Evolutionary conservation across 2,113 vertebrate genomes (phyloP).

Genomic region (Eidolon helvum): DNA sequence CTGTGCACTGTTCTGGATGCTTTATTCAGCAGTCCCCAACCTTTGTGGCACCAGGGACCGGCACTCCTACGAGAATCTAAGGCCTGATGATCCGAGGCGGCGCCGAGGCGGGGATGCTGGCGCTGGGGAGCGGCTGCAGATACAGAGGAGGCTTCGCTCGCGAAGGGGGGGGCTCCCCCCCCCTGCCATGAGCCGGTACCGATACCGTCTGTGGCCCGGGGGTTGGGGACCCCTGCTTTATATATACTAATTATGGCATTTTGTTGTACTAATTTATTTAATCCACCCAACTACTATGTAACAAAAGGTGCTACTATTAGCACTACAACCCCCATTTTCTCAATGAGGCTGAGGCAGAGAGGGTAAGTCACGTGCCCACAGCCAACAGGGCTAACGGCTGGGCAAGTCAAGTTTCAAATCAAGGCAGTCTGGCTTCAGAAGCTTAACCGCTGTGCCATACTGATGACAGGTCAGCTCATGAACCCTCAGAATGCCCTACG

Average conservation of each 20-base stretch:
- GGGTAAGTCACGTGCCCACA: not conserved
- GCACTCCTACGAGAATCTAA: no score
- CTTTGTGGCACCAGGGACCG: no score
- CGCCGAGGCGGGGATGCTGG: no score
- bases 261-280: not conserved
- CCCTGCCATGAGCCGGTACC: no score
- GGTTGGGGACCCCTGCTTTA: no score
- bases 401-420: not conserved
- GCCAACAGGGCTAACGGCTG: not conserved
- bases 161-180: no score
- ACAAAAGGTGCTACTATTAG: not conserved
- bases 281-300: not conserved
- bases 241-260: not conserved
- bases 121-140: no score
- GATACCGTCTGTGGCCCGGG: no score
- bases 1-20: not conserved
- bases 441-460: not conserved
- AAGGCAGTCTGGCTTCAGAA: not conserved
- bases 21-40: not conserved
- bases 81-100: no score
- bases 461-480: not conserved
- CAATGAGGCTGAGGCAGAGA: not conserved
- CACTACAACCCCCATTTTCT: not conserved
- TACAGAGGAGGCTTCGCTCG: no score
- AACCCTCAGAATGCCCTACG: not conserved